Conservation (phyloP, 2,888 invertebrate genomes). For the Noctua comes region DNA sequence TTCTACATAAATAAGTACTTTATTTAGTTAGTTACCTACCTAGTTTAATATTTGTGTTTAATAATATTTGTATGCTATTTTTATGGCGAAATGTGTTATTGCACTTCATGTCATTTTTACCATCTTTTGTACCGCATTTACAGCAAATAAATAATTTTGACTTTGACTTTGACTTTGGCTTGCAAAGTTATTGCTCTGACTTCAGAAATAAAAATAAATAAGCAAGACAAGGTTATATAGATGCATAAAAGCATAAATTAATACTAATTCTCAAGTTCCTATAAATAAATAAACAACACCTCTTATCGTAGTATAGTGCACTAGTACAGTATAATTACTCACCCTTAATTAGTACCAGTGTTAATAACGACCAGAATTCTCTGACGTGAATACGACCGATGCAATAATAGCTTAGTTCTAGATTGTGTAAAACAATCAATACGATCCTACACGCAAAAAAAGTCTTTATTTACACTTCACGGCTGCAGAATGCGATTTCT, state of each 20-base stretch:
- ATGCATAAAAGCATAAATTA: neutral
- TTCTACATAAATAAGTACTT: too few species aligned
- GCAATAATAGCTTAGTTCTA: constrained; percentile 31
- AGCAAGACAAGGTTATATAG: neutral
- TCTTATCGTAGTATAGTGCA: neutral
- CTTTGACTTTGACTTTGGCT: too few species aligned
- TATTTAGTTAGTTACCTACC: too few species aligned
- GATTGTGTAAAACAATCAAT: constrained; percentile 17
- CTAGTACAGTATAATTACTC: constrained; percentile 1
- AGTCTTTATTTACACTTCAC: neutral
- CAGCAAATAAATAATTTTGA: too few species aligned
- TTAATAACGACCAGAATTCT: neutral
- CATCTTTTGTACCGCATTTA: too few species aligned
- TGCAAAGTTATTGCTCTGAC: neutral
- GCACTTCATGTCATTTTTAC: too few species aligned
- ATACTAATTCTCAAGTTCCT: neutral
- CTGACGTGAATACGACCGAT: neutral
- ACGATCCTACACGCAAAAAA: neutral
- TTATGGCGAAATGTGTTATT: too few species aligned
- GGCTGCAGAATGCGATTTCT: neutral
- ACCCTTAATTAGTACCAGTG: constrained; percentile 15
- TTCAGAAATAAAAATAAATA: constrained; percentile 7
- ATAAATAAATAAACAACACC: constrained; percentile 20
- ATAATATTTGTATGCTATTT: too few species aligned
- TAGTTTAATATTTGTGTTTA: too few species aligned